Percentiles rank a stretch among this genome's conserved stretches.
Conservation (phyloP, 2,113 vertebrate genomes). For the Boulengeromyrus knoepffleri region DNA sequence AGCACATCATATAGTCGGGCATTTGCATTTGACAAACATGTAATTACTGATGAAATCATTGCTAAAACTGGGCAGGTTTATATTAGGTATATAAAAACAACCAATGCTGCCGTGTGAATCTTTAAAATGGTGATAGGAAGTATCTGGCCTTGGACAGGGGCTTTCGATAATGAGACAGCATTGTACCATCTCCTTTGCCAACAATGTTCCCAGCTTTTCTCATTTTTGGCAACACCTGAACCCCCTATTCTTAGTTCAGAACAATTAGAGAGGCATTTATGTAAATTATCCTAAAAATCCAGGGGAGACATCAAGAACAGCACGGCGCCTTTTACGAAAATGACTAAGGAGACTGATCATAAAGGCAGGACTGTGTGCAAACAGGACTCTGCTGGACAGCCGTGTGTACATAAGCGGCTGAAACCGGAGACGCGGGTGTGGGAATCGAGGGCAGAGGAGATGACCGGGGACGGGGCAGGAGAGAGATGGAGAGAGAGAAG, state of each 20-base stretch:
- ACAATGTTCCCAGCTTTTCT: constrained; percentile 24
- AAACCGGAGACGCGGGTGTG: background rate
- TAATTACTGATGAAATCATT: background rate
- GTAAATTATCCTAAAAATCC: constrained; percentile 15
- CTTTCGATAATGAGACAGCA: constrained; percentile 15
- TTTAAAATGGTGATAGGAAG: constrained; percentile 13
- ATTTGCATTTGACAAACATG: background rate
- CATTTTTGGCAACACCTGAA: constrained; percentile 41
- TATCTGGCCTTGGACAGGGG: constrained; percentile 29
- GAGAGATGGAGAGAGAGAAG: background rate
- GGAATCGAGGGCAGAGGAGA: constrained; percentile 13
- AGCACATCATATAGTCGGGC: background rate
- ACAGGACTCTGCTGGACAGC: background rate
- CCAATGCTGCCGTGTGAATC: background rate
- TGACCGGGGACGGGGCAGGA: background rate
- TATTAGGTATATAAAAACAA: constrained; percentile 11
- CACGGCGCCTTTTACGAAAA: background rate
- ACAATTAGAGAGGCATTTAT: constrained; percentile 15
- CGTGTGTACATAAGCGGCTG: background rate
- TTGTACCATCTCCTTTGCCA: constrained; percentile 8
- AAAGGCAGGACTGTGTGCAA: background rate
- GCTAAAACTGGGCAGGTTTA: background rate
- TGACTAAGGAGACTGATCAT: background rate
- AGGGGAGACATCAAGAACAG: constrained; percentile 16
- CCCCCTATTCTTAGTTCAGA: constrained; percentile 33